phyloP scores from a whole-genome alignment of 2,797 vertebrate species.

The Ispidina picta region DNA sequence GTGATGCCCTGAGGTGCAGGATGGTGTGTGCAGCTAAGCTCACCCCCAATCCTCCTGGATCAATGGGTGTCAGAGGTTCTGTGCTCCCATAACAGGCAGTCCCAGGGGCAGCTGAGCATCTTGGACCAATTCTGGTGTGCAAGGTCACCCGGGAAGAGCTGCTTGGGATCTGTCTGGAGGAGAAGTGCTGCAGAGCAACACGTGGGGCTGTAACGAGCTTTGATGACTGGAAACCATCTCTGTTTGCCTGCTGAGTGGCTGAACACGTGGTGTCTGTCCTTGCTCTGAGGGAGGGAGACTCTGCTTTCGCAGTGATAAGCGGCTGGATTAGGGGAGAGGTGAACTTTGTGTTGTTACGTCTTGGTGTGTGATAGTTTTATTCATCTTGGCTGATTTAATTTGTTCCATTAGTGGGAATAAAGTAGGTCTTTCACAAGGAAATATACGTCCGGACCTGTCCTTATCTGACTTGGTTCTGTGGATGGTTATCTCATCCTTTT shows the following conservation, averaged over 20 bases:
- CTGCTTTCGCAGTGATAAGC: background rate
- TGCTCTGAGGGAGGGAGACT: background rate
- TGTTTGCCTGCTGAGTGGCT: background rate
- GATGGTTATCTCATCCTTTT: slow-evolving; percentile 34
- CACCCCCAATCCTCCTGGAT: background rate
- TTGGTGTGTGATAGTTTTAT: slow-evolving; percentile 21
- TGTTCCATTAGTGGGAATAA: slow-evolving; percentile 44
- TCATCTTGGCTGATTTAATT: slow-evolving; percentile 38
- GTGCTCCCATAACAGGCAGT: rapidly evolving
- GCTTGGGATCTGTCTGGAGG: background rate
- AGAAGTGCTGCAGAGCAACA: background rate
- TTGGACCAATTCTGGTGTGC: background rate
- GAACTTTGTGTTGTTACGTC: background rate
- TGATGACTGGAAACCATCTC: rapidly evolving
- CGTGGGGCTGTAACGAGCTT: background rate
- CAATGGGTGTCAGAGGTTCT: rapidly evolving
- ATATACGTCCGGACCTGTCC: background rate
- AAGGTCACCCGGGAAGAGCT: background rate
- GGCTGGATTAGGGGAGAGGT: background rate
- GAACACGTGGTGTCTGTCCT: background rate
- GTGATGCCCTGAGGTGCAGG: background rate
- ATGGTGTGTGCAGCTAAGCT: rapidly evolving
- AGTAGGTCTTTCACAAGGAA: slow-evolving; percentile 25
- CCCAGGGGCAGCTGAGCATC: background rate
- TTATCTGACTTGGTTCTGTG: slow-evolving; percentile 32